Conservation (phyloP, 2,797 vertebrate species). For the Labeo calbasu region DNA sequence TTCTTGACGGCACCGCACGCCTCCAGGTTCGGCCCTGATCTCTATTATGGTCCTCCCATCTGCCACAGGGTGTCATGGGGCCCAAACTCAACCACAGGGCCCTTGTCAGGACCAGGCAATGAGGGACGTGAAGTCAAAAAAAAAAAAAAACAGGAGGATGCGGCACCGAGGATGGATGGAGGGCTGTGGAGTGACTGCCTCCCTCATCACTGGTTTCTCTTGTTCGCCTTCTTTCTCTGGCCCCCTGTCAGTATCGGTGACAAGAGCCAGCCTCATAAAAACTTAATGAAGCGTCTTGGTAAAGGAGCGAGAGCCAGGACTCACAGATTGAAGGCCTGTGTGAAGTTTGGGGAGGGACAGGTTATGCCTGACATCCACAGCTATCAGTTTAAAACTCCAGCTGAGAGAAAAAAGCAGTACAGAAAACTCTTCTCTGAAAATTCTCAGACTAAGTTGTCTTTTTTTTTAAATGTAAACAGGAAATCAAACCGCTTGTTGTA, state of each 20-base stretch:
- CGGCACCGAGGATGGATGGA: constrained; percentile 19
- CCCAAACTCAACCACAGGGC: constrained; percentile 40
- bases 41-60: constrained; percentile 52
- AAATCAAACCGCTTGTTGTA: constrained; percentile 14
- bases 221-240: constrained; percentile 32
- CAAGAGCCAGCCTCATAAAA: constrained; percentile 54
- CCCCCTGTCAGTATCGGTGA: constrained; percentile 45
- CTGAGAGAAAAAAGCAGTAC: neutral
- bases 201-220: constrained; percentile 45
- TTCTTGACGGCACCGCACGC: constrained; percentile 35
- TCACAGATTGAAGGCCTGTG: constrained; percentile 43
- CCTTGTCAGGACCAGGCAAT: constrained; percentile 52
- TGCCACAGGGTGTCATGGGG: constrained; percentile 52
- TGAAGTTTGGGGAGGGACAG: constrained; percentile 44
- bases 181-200: constrained; percentile 35
- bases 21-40: constrained; percentile 47
- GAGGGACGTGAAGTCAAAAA: neutral
- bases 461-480: constrained; percentile 10
- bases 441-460: neutral
- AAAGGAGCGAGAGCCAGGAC: constrained; percentile 26
- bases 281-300: constrained; percentile 58
- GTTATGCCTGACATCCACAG: constrained; percentile 48
- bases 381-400: constrained; percentile 40
- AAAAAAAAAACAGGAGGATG: neutral
- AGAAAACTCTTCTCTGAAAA: neutral